phyloP scores from a whole-genome alignment of 2,888 invertebrate genomes.

The Corythucha ciliata region DNA sequence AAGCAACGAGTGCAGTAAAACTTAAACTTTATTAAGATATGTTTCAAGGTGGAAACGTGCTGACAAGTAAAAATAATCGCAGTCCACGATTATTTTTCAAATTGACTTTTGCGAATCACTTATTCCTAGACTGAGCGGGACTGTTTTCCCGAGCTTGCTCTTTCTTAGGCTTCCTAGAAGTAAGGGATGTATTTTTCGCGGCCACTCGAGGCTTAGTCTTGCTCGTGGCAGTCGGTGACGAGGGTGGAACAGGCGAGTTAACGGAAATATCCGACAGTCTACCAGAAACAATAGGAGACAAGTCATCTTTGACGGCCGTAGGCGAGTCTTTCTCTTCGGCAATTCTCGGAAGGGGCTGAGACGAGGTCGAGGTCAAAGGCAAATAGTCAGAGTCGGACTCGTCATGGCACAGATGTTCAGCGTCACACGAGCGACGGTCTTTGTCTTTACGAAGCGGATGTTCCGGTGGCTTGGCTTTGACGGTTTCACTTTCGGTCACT shows the following conservation, averaged over 20 bases:
- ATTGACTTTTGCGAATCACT: too few species aligned
- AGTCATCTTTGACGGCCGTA: constrained; percentile 45
- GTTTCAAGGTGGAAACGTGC: too few species aligned
- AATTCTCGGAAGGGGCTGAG: constrained; percentile 61
- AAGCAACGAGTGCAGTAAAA: too few species aligned
- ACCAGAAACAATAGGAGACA: constrained; percentile 12
- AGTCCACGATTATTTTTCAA: too few species aligned
- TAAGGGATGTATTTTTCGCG: not conserved
- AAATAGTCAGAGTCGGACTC: constrained; percentile 25
- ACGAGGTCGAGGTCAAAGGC: constrained; percentile 28
- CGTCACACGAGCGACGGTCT: constrained; percentile 16
- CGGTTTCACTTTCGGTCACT: constrained; percentile 27
- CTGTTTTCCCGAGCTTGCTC: too few species aligned
- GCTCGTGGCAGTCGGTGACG: too few species aligned
- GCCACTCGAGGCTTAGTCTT: not conserved
- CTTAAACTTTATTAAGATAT: too few species aligned
- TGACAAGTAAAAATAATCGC: too few species aligned
- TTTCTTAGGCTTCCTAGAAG: too few species aligned
- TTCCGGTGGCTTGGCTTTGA: constrained; percentile 33
- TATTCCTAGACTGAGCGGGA: too few species aligned
- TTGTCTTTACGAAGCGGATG: constrained; percentile 31
- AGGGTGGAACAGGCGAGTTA: too few species aligned
- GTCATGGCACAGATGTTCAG: constrained; percentile 16
- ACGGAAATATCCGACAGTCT: too few species aligned
- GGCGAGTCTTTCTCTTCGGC: constrained; percentile 82